Conservation (phyloP, 2,888 invertebrate genomes). For the Drosophila nr. perissopoda region DNA sequence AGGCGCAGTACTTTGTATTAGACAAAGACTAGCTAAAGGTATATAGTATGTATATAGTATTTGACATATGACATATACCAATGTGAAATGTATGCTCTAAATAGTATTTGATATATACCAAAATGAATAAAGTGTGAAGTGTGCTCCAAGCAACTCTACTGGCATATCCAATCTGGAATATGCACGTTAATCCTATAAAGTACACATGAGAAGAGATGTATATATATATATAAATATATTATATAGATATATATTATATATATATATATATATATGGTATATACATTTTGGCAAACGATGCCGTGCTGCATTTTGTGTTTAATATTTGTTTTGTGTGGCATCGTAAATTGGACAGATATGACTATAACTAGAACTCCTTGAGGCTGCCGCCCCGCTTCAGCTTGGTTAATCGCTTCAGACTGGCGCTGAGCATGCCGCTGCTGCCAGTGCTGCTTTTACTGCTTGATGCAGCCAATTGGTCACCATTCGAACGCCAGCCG, state of each 20-base stretch:
- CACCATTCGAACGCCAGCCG: conserved; percentile 19
- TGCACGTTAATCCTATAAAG: conserved; percentile 32
- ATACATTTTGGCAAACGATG: conserved; percentile 42
- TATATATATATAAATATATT: conserved; percentile 4
- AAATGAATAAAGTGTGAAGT: conserved; percentile 5
- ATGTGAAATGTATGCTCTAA: conserved; percentile 11
- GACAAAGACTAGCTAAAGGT: conserved; percentile 39
- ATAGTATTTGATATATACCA: conserved; percentile 1
- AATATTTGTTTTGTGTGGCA: conserved; percentile 8
- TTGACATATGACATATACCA: conserved; percentile 1
- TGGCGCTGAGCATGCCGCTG: conserved; percentile 51
- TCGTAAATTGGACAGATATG: conserved; percentile 12
- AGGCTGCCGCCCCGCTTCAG: conserved; percentile 81
- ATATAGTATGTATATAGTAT: conserved; percentile 20
- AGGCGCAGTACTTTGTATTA: conserved; percentile 40
- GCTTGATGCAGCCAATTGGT: neutral
- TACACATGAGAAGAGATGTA: conserved; percentile 24
- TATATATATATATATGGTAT: conserved; percentile 22
- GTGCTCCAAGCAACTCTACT: conserved; percentile 11
- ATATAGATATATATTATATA: conserved; percentile 14
- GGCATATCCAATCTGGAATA: conserved; percentile 7
- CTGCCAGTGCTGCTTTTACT: conserved; percentile 28
- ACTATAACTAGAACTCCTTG: conserved; percentile 71
- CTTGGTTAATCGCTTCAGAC: conserved; percentile 75
- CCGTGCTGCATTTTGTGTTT: neutral